Evolutionary conservation across 2,113 vertebrate species (phyloP).

Genomic region (Charadrius vociferus): DNA sequence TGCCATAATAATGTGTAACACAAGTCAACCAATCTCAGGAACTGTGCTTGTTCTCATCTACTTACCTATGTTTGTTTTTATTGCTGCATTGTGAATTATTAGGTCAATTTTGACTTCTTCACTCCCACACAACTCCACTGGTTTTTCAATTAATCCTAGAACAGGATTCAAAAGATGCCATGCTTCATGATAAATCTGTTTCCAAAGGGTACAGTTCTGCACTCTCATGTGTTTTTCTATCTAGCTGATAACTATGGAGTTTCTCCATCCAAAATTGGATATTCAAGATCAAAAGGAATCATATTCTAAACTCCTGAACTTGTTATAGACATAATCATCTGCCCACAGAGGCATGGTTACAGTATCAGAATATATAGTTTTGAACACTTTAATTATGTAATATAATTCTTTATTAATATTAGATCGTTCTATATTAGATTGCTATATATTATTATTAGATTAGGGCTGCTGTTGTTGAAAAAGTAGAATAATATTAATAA

Average conservation of each 20-base stretch:
- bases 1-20: not conserved
- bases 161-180: not conserved
- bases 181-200: not conserved
- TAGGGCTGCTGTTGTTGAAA: not conserved
- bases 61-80: not conserved
- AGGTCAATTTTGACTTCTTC: not conserved
- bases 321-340: not conserved
- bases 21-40: not conserved
- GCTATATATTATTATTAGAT: not conserved
- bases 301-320: not conserved
- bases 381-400: not conserved
- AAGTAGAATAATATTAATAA: not conserved
- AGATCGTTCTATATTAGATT: not conserved
- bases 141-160: slow-evolving; percentile 13
- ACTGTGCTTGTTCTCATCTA: not conserved
- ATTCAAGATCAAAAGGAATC: not conserved
- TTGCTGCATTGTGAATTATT: not conserved
- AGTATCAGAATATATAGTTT: not conserved
- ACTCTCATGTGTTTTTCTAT: not conserved
- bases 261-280: not conserved
- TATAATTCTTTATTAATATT: not conserved
- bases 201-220: not conserved
- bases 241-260: not conserved
- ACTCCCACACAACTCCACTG: not conserved
- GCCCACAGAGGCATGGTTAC: not conserved